Evolutionary conservation across 1,140 invertebrate species (phyloP), one percentile per base, ranked within the genome.

Genomic region (Tetramorium simillimum): DNA sequence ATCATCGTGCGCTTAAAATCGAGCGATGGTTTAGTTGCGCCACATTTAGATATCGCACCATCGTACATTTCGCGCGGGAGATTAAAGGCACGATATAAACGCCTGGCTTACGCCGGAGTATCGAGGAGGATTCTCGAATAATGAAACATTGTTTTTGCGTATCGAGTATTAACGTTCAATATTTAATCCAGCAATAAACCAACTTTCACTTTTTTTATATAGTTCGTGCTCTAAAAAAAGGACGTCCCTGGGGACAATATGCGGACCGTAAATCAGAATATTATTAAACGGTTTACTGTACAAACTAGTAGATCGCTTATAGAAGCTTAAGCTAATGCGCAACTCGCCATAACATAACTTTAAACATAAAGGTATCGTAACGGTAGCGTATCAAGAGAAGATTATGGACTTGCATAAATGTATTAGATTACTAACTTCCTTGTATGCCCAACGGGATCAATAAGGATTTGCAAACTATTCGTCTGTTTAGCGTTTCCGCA

Each of bases 321-420:
- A 14, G 63, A 43, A 81, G 77, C 33, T 81, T 81, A 69, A 51
- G 77, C 51, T 80, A 81, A 81, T 78, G 14, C 33, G 56, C 1
- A 53, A 33, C 37, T 69, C 4, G 46, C 77, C n/a, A 28, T 70
- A 40, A 81, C 16, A 51, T 69, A 70, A 70, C 77, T 70, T 81
- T 70, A 81, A 21, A 49, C 24, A 43, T 81, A 81, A 40, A 51
- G 46, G 16, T 60, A 60, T 75, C 53, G 18, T 70, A 69, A 69
- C 43, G 53, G 33, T 16, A 24, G n/a, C 21, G 33, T 24, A 53
- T 56, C 33, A 37, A 40, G 33, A 16, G 33, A 24, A 80, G 46
- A 69, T 53, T 65, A 53, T 10, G 28, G n/a, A 69, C 77, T 81
- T 81, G 62, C 77, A 69, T 80, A 53, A 81, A 81, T 81, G 63